Base-by-base conservation (phyloP, 2,797 vertebrate species). In the Lerista edwardsae region DNA sequence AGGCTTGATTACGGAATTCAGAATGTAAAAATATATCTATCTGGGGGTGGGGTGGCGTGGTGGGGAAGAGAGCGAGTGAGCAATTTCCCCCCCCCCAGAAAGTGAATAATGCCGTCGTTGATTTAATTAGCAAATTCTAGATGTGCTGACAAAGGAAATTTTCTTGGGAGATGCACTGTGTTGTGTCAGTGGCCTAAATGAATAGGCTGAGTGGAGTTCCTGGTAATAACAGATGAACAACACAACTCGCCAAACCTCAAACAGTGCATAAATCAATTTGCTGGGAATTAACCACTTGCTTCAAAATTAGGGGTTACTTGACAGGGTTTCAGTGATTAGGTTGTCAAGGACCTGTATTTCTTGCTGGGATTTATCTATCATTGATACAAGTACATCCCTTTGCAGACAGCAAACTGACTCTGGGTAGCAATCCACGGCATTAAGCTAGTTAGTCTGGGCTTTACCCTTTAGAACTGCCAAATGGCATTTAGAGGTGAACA, bases 111-210 rank as follows among this genome's bases (percentile, higher is more conserved):
- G 96, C 91, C 96, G 94, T 93, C 14, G 87, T 95, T 96, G 95
- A 97, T 96, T 97, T 96, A 96, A 96, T 97, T 96, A 97, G 95
- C 94, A 95, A 95, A 96, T 95, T 93, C 95, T 93, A 92, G 95
- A 96, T 96, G 94, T 96, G 96, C 96, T 96, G 96, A 96, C 95
- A 95, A 95, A 96, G 96, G 95, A 94, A 91, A 92, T 96, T 96
- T 96, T 93, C 95, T 93, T 92, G 91, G 93, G 95, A 95, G 95
- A 95, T 92, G 95, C 94, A 88, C 95, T 94, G 95, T 93, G 93
- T 95, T 95, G 92, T 96, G 96, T 96, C 95, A 93, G 55, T 94
- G 92, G 93, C 90, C 92, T 93, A 93, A 96, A 96, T 95, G 95
- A 95, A 95, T 93, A 94, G 95, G 92, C 95, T 94, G 94, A 94